Conservation (phyloP, 2,113 vertebrate species). For the Chionomys nivalis region DNA sequence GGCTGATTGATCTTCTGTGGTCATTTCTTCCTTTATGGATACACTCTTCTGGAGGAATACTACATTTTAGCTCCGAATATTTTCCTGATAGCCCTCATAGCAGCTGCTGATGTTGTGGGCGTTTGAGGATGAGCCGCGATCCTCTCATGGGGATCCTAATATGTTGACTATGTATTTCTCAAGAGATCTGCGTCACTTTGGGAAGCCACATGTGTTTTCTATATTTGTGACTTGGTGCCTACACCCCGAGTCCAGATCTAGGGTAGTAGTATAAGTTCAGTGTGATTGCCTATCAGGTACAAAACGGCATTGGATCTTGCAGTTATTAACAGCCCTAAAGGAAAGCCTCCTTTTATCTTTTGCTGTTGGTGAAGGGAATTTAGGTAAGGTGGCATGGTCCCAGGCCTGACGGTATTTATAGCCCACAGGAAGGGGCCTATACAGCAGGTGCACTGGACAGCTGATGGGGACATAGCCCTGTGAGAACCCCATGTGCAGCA, state of each 20-base stretch:
- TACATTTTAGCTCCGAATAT: constrained; percentile 67
- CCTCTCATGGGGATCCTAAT: constrained; percentile 46
- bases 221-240: constrained; percentile 32
- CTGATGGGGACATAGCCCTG: not conserved
- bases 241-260: constrained; percentile 44
- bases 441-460: not conserved
- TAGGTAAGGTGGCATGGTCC: not conserved
- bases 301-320: not conserved
- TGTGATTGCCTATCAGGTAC: constrained; percentile 9
- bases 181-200: constrained; percentile 60
- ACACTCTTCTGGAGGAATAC: constrained; percentile 69
- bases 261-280: constrained; percentile 49
- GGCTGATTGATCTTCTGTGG: constrained; percentile 73
- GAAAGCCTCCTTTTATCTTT: not conserved
- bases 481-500: not conserved
- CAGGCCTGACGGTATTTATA: not conserved
- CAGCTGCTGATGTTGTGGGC: constrained; percentile 56
- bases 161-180: not conserved
- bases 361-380: not conserved
- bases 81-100: constrained; percentile 71
- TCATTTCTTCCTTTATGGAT: constrained; percentile 70
- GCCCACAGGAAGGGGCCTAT: not conserved
- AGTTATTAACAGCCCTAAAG: not conserved
- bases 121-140: constrained; percentile 62
- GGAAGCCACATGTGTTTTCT: constrained; percentile 54